These are phyloP conservation scores for Vireo altiloquus DNA, from an alignment of 2,113 vertebrate genomes.

Conservation along the genomic window DNA sequence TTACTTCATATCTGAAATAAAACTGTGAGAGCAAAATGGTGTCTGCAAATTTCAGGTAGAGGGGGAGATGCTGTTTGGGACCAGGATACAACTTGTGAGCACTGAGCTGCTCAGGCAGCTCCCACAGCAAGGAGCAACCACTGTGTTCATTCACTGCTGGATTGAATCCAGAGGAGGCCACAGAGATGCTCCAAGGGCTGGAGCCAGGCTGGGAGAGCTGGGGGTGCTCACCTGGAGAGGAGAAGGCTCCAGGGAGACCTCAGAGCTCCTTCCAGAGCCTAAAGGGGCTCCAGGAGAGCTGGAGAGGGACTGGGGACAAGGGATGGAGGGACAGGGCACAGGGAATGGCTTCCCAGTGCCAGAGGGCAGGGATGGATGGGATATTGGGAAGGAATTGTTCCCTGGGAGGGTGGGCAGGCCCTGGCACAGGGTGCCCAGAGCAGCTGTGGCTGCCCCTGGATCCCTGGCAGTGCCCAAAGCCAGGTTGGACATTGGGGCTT, in stretches of 20 bases:
- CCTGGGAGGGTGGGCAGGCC: background rate
- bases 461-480: background rate
- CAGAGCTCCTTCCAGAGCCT: background rate
- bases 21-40: background rate
- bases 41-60: background rate
- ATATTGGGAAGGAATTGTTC: background rate
- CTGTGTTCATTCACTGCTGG: background rate
- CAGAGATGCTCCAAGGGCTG: fast-evolving
- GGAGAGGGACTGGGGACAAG: background rate
- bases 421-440: background rate
- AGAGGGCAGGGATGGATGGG: background rate
- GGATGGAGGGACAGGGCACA: background rate
- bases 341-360: background rate
- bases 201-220: background rate
- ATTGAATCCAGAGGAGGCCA: background rate
- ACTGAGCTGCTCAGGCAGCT: background rate
- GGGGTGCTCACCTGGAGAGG: background rate
- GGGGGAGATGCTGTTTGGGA: background rate
- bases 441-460: background rate
- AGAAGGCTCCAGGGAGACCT: background rate
- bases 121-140: background rate
- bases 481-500: background rate
- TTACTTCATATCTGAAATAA: background rate
- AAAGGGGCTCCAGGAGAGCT: background rate
- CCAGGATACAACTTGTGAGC: fast-evolving